Evolutionary conservation across 1,140 invertebrate genomes (phyloP), one percentile per base, ranked within the genome.

Genomic region (Heliconius hermathena): DNA sequence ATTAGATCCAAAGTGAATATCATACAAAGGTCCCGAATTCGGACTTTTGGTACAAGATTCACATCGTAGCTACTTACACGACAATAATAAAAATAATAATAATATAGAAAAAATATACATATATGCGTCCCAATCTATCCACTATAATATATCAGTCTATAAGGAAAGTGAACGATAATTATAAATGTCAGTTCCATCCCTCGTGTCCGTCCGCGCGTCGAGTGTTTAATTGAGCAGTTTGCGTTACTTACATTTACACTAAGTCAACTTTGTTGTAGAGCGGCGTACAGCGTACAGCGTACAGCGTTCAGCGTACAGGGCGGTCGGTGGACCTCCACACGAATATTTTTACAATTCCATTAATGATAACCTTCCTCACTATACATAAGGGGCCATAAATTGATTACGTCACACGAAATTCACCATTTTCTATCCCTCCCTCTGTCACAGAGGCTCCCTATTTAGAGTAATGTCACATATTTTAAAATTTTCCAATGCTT

Each of bases 261-360:
- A 93, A 91, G 83, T 93, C 91, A 91, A 93, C 90, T 91, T 91
- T 89, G 89, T 92, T 91, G 91, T 90, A 92, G 87, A 89, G 83
- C 85, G 81, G 81, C 89, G 60, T 4, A 11, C 57, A 3, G 57
- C 3, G 57, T 2, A 8, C 57, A 74, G 86, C 84, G 54, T 8
- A 22, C 54, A 2, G 54, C 89, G 60, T 3, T 3, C 57, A 11
- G 29, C 29, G 29, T 33, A 33, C 3, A 33, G 33, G 33, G 33
- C 5, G 33, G 33, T 36, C 33, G 6, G 57, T n/a, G 78, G 86
- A 46, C 41, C 41, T 46, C 85, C 82, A 92, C 84, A 89, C 81
- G 83, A 91, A 88, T 90, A 92, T 89, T 91, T 91, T 91, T 91
- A 94, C 91, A 91, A 89, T 91, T 94, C 90, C 91, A 89, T 91